phyloP scores from a whole-genome alignment of 2,888 invertebrate species.

The Didymodactylos carnosus region DNA sequence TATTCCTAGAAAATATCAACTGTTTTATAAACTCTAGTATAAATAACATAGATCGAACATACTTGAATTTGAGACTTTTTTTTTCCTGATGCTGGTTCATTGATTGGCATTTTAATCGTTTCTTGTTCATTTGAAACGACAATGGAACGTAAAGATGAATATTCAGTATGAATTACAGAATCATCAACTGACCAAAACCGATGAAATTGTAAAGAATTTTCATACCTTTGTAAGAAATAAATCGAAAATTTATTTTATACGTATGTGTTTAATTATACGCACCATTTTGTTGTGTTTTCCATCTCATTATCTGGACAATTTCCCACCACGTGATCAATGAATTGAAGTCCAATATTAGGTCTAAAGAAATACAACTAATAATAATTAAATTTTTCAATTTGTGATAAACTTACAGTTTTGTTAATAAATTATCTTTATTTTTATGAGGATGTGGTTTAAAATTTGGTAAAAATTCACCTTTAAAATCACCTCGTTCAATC shows the following conservation, averaged over 20 bases:
- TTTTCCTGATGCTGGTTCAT: constrained; percentile 82
- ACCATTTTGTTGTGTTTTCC: constrained; percentile 71
- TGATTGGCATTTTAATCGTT: constrained; percentile 87
- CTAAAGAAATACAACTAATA: constrained; percentile 16
- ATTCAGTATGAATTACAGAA: constrained; percentile 77
- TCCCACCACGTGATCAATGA: constrained; percentile 88
- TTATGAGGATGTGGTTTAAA: constrained; percentile 16
- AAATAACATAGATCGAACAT: background rate
- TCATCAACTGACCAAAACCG: constrained; percentile 98
- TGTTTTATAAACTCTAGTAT: too few relatives aligned
- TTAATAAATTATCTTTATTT: constrained; percentile 22
- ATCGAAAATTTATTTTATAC: background rate
- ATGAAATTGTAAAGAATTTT: constrained; percentile 51
- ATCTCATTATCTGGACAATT: constrained; percentile 81
- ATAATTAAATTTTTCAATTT: constrained; percentile 24
- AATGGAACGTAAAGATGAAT: constrained; percentile 80
- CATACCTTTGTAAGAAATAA: constrained; percentile 41
- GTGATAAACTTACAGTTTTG: background rate
- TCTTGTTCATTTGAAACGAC: constrained; percentile 95
- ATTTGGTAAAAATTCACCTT: constrained; percentile 46
- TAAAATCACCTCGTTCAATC: constrained; percentile 62
- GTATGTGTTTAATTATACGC: constrained; percentile 22
- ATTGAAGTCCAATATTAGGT: constrained; percentile 51
- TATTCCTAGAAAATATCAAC: constrained; percentile 46
- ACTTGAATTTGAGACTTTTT: constrained; percentile 82